Percentiles rank a stretch among this genome's conserved stretches.
Conservation (phyloP, 2,797 vertebrate species). For the Peromyscus aztecus region DNA sequence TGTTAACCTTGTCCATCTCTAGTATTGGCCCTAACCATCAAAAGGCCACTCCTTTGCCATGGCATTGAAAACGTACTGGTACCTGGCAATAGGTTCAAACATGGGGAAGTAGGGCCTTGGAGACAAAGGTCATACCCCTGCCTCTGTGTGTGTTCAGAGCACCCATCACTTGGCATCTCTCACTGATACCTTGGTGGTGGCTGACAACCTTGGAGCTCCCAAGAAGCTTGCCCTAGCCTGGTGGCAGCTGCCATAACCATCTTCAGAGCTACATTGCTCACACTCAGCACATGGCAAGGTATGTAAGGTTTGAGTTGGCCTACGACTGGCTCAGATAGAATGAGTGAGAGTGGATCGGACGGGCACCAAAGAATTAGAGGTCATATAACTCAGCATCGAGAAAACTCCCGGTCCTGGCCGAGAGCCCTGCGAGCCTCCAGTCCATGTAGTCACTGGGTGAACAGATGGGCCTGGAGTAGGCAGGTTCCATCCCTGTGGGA, state of each 20-base stretch:
- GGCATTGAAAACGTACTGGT: neutral
- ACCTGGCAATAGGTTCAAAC: neutral
- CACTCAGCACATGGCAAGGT: neutral
- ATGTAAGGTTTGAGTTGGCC: neutral
- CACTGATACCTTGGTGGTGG: neutral
- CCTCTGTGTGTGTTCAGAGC: neutral
- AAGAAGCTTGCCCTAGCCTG: neutral
- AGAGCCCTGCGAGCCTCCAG: neutral
- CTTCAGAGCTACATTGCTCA: accelerated
- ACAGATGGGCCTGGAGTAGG: neutral
- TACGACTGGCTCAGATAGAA: neutral
- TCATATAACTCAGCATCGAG: neutral
- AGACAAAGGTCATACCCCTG: neutral
- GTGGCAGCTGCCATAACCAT: neutral
- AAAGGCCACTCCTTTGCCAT: neutral
- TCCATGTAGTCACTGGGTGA: neutral
- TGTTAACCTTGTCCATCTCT: neutral
- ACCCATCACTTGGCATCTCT: neutral
- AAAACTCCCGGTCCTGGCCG: neutral
- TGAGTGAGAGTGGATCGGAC: neutral
- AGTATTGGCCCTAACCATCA: neutral
- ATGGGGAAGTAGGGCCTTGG: neutral
- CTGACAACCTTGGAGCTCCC: accelerated
- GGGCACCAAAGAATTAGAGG: neutral
- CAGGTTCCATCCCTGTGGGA: neutral